Conservation (phyloP, 2,113 vertebrate species). For the Sakesphorus luctuosus region DNA sequence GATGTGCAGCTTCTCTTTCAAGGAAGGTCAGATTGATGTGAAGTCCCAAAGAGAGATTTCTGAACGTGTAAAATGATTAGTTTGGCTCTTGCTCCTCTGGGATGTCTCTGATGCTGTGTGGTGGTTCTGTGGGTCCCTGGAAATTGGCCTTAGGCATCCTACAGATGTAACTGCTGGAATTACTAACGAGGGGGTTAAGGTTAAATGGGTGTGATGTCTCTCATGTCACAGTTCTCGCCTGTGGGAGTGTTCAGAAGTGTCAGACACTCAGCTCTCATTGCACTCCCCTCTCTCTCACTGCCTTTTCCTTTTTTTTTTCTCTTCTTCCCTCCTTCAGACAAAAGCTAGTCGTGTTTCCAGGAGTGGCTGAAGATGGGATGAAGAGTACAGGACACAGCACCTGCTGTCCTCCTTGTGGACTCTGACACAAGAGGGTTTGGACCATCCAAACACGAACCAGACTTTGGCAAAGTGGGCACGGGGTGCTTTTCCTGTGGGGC, state of each 20-base stretch:
- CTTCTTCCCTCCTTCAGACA: slow-evolving; percentile 52
- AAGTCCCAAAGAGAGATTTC: not conserved
- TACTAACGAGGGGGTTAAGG: not conserved
- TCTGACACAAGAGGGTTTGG: slow-evolving; percentile 56
- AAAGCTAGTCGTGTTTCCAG: slow-evolving; percentile 72
- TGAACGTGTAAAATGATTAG: fast-evolving
- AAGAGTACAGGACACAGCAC: slow-evolving; percentile 51
- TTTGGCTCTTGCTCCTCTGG: not conserved
- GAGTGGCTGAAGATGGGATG: slow-evolving; percentile 69
- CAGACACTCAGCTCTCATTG: not conserved
- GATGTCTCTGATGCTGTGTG: not conserved
- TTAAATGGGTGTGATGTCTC: not conserved
- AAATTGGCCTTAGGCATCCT: not conserved
- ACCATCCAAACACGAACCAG: slow-evolving; percentile 28
- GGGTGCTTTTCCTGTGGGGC: slow-evolving; percentile 69
- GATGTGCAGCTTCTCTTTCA: not conserved
- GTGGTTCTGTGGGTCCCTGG: not conserved
- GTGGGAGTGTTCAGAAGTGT: not conserved
- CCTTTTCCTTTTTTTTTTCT: not conserved
- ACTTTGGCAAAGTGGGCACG: slow-evolving; percentile 39
- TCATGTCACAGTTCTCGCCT: not conserved
- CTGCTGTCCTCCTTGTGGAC: slow-evolving; percentile 62
- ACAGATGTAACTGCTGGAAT: not conserved
- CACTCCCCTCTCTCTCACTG: not conserved
- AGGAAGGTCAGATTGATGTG: not conserved